Conservation (phyloP, 2,113 vertebrate genomes). For the Sula dactylatra region DNA sequence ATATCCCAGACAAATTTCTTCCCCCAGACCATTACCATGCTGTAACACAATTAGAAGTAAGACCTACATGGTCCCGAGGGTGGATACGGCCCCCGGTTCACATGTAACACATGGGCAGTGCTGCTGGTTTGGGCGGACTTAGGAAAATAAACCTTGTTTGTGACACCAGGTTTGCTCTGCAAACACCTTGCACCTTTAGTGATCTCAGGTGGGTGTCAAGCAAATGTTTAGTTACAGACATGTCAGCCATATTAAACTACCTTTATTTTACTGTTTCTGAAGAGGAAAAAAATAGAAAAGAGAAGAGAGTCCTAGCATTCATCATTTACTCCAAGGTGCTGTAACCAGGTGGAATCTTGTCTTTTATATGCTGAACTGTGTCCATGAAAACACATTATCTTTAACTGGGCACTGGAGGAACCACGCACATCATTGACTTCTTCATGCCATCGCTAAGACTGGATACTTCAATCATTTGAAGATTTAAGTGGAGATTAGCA, state of each 20-base stretch:
- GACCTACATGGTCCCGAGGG: accelerated
- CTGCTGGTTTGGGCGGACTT: background rate
- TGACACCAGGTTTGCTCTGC: background rate
- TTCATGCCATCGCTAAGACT: background rate
- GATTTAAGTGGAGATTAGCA: slow-evolving; percentile 1
- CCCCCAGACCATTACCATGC: background rate
- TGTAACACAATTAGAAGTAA: background rate
- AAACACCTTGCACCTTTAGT: background rate
- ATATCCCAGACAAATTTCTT: background rate
- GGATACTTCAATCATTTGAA: background rate
- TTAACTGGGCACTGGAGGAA: slow-evolving; percentile 41
- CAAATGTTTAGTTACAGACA: background rate
- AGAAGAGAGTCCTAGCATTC: background rate
- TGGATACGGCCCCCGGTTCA: background rate
- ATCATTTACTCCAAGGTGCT: slow-evolving; percentile 42
- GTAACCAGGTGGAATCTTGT: slow-evolving; percentile 5
- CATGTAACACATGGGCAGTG: accelerated
- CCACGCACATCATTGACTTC: background rate
- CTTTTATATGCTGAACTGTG: slow-evolving; percentile 32
- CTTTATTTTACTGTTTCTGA: background rate
- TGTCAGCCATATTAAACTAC: background rate
- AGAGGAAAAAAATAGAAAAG: background rate
- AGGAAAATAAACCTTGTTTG: background rate
- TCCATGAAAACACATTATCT: slow-evolving; percentile 28
- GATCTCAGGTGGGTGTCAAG: background rate